Evolutionary conservation across 2,797 vertebrate genomes (phyloP).

Genomic region (Naso thynnoides): DNA sequence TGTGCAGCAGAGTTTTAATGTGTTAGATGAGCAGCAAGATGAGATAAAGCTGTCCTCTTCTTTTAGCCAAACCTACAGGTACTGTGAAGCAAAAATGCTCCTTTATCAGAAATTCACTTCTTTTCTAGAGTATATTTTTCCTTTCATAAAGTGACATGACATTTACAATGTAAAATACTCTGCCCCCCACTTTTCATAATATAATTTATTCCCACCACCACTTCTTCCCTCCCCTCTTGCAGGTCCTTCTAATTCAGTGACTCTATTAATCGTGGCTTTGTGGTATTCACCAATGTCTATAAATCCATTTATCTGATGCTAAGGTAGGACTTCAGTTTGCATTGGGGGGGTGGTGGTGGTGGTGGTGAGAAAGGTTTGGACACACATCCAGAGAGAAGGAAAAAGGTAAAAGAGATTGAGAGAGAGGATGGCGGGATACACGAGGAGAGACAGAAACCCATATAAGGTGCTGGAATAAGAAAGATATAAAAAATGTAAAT

Average conservation of each 20-base stretch:
- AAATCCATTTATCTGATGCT: conserved; percentile 95
- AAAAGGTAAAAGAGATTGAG: conserved; percentile 6
- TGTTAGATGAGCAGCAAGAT: conserved; percentile 17
- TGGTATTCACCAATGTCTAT: conserved; percentile 97
- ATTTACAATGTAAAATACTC: conserved; percentile 78
- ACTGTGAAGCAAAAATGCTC: neutral
- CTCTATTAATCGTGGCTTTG: conserved; percentile 94
- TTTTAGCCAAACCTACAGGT: neutral
- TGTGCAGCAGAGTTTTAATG: conserved; percentile 21
- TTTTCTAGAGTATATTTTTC: conserved; percentile 32
- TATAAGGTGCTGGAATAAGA: conserved; percentile 29
- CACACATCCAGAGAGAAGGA: conserved; percentile 53
- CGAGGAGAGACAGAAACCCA: conserved; percentile 18
- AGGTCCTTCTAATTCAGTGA: conserved; percentile 90
- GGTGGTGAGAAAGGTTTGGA: conserved; percentile 41
- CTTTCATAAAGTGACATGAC: conserved; percentile 71
- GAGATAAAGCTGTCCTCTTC: conserved; percentile 13
- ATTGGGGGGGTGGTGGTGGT: conserved; percentile 34
- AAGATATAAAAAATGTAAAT: conserved; percentile 37
- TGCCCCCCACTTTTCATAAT: conserved; percentile 54
- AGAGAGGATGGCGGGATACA: conserved; percentile 8
- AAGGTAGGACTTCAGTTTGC: conserved; percentile 86
- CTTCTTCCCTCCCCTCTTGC: conserved; percentile 51
- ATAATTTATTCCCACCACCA: conserved; percentile 46
- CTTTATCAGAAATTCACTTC: conserved; percentile 7